These are phyloP conservation scores for Redunca redunca DNA, from an alignment of 2,113 vertebrate genomes.

Conservation along the genomic window DNA sequence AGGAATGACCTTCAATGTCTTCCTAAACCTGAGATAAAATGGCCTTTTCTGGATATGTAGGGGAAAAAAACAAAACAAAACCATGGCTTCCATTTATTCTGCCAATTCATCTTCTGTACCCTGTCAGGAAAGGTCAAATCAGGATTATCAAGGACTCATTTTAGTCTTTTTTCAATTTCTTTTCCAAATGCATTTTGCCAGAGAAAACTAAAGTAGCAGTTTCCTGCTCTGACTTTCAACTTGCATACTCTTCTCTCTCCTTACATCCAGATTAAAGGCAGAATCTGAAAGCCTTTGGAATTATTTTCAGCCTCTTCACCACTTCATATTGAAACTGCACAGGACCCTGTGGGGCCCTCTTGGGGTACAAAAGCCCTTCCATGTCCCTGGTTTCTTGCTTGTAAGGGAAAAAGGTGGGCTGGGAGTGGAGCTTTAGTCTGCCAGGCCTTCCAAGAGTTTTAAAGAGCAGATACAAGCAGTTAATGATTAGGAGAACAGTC, in stretches of 20 bases:
- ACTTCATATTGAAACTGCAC: background rate
- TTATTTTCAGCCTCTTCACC: background rate
- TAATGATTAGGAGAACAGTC: background rate
- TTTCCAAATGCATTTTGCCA: conserved; percentile 23
- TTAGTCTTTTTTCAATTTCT: conserved; percentile 62
- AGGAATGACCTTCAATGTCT: conserved; percentile 32
- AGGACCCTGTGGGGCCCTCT: background rate
- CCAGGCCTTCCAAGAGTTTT: background rate
- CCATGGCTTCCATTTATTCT: conserved; percentile 17
- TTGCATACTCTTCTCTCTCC: background rate
- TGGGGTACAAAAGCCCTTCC: background rate
- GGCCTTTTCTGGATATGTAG: background rate
- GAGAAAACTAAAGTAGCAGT: conserved; percentile 32
- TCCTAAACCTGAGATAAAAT: conserved; percentile 34
- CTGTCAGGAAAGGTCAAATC: conserved; percentile 34
- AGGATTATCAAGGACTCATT: conserved; percentile 54
- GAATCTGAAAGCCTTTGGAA: background rate
- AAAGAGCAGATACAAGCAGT: background rate
- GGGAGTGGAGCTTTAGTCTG: background rate
- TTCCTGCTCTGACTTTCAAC: conserved; percentile 2
- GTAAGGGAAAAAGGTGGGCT: background rate
- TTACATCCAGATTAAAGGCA: background rate
- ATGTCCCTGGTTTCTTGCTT: background rate
- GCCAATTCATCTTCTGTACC: conserved; percentile 48
- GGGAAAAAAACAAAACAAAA: background rate